A percentile compares a stretch with the other conserved stretches of the same genome.
Conservation (phyloP, 1,140 invertebrate species). For the Pachypsylla venusta region DNA sequence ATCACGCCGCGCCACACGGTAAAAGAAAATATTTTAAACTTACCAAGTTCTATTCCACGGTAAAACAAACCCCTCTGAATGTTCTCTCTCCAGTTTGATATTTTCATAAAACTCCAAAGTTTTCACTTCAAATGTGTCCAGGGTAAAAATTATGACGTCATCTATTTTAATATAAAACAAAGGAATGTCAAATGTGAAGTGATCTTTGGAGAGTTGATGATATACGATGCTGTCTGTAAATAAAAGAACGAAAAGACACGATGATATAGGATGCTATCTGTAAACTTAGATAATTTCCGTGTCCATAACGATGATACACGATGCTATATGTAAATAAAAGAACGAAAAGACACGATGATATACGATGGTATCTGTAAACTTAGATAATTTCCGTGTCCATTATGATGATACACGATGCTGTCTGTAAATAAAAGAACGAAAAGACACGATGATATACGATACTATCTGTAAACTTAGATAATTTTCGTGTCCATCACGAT, state of each 20-base stretch:
- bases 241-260: conserved; percentile 6
- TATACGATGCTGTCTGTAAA: conserved; percentile 21
- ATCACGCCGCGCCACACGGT: too few species aligned
- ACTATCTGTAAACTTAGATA: too few species aligned
- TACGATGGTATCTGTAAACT: too few species aligned
- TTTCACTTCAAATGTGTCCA: conserved; percentile 46
- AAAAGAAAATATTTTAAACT: too few species aligned
- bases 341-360: conserved; percentile 4
- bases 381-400: too few species aligned
- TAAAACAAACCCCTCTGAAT: conserved; percentile 51
- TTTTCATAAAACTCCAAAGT: conserved; percentile 41
- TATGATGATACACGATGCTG: too few species aligned
- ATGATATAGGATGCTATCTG: not conserved
- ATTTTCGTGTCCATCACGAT: too few species aligned
- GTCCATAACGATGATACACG: too few species aligned
- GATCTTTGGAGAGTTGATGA: conserved; percentile 10
- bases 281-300: not conserved
- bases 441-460: too few species aligned
- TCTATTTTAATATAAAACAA: conserved; percentile 45
- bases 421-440: too few species aligned
- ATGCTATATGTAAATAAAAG: conserved; percentile 19
- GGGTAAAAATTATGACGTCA: conserved; percentile 53
- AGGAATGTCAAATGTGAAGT: conserved; percentile 19
- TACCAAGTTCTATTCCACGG: conserved; percentile 56
- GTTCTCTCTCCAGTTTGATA: conserved; percentile 48